phyloP scores from a whole-genome alignment of 2,113 vertebrate genomes.

The Cryptomyrus ogoouensis region DNA sequence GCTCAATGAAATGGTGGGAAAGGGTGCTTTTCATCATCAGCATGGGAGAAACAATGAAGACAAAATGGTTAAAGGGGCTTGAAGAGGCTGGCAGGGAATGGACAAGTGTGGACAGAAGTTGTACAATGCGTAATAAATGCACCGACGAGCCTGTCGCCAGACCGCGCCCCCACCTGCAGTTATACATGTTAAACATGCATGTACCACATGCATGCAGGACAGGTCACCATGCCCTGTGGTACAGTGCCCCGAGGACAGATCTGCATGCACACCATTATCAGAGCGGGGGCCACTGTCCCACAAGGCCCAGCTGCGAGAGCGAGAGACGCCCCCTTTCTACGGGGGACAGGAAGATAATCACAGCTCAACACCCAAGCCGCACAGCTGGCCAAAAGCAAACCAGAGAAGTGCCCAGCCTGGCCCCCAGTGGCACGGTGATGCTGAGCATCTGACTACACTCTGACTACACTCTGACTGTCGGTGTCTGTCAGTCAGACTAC shows the following conservation, averaged over 20 bases:
- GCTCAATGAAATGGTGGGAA: too few relatives aligned
- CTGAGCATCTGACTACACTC: not conserved
- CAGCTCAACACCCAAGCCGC: not conserved
- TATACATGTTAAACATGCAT: not conserved
- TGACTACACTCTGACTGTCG: too few relatives aligned
- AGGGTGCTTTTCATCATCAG: too few relatives aligned
- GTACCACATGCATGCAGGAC: not conserved
- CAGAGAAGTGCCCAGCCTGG: not conserved
- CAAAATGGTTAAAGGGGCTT: not conserved
- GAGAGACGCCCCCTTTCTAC: not conserved
- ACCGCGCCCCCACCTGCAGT: not conserved
- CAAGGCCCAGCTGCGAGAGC: not conserved
- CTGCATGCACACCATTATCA: not conserved
- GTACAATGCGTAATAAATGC: too few relatives aligned
- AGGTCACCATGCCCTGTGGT: not conserved
- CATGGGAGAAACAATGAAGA: too few relatives aligned
- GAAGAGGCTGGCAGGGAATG: not conserved
- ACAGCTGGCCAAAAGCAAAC: not conserved
- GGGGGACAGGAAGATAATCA: not conserved
- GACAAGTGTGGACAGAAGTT: not conserved
- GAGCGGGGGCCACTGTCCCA: not conserved
- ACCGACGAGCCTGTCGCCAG: too few relatives aligned
- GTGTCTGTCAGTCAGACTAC: too few relatives aligned
- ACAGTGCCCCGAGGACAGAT: not conserved
- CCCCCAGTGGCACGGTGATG: not conserved